A percentile compares a stretch with the other conserved stretches of the same genome.
Conservation (phyloP, 1,140 invertebrate species). For the Mylabris phalerata region DNA sequence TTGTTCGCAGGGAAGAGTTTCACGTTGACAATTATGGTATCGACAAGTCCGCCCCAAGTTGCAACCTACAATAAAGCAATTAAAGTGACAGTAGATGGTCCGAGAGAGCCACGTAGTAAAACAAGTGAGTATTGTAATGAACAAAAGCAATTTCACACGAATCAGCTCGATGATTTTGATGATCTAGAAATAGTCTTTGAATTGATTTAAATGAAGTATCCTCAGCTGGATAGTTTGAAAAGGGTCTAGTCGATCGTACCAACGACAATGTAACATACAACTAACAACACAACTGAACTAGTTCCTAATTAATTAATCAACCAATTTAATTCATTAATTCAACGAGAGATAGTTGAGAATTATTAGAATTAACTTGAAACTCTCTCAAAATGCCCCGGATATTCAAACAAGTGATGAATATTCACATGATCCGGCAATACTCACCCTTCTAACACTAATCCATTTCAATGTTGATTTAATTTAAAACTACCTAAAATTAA, state of each 20-base stretch:
- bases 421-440: conserved; percentile 20
- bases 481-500: too few species aligned
- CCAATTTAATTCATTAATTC: conserved; percentile 41
- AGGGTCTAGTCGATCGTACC: conserved; percentile 19
- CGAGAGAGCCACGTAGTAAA: conserved; percentile 94
- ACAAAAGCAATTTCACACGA: too few species aligned
- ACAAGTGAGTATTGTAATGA: conserved; percentile 74
- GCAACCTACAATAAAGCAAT: conserved; percentile 98
- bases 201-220: conserved; percentile 36
- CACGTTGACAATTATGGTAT: conserved; percentile 91
- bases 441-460: not conserved
- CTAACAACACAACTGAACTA: conserved; percentile 32
- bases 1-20: conserved; percentile 88
- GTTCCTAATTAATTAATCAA: conserved; percentile 42
- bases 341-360: not conserved
- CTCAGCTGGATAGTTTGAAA: conserved; percentile 29
- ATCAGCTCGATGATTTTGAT: conserved; percentile 1
- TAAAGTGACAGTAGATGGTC: conserved; percentile 97
- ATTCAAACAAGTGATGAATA: conserved; percentile 32
- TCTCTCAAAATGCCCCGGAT: conserved; percentile 39
- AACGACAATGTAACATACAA: too few species aligned
- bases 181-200: conserved; percentile 6
- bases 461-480: too few species aligned
- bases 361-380: conserved; percentile 5
- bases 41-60: conserved; percentile 87